phyloP scores from a whole-genome alignment of 2,113 vertebrate species.

The Zapornia atra region DNA sequence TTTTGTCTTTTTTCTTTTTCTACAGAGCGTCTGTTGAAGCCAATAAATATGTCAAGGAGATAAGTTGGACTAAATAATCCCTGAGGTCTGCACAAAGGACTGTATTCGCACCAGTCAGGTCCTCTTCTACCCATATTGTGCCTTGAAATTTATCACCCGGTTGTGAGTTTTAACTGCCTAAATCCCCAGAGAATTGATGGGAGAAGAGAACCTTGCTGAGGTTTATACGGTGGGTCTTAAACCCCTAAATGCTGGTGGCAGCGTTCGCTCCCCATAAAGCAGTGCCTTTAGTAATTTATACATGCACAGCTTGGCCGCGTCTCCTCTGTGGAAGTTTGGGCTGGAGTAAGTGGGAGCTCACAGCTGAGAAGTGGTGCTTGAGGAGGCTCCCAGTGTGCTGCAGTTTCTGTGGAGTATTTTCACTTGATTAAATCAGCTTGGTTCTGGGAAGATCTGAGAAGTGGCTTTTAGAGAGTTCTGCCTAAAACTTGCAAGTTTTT shows the following conservation, averaged over 20 bases:
- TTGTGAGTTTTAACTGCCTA: not conserved
- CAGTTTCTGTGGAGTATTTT: constrained; percentile 42
- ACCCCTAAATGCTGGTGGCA: not conserved
- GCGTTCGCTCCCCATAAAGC: fast-evolving
- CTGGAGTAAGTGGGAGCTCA: constrained; percentile 14
- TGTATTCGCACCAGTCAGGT: not conserved
- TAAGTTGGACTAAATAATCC: not conserved
- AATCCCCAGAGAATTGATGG: not conserved
- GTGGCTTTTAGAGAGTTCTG: not conserved
- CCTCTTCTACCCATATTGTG: not conserved
- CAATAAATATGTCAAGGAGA: constrained; percentile 2
- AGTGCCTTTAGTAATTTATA: not conserved
- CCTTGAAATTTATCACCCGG: not conserved
- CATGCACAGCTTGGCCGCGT: fast-evolving
- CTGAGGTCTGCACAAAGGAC: not conserved
- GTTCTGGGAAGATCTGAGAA: not conserved
- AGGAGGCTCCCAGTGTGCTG: not conserved
- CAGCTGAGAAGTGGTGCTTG: constrained; percentile 39
- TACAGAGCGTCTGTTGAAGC: not conserved
- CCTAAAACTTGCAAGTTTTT: constrained; percentile 55
- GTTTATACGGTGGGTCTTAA: constrained; percentile 4
- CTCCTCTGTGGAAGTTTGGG: constrained; percentile 29
- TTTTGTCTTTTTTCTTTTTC: not conserved
- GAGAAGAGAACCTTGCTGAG: not conserved
- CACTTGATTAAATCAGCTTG: not conserved